Conservation (phyloP, 1,140 invertebrate species). For the Bombus cullumanus region DNA sequence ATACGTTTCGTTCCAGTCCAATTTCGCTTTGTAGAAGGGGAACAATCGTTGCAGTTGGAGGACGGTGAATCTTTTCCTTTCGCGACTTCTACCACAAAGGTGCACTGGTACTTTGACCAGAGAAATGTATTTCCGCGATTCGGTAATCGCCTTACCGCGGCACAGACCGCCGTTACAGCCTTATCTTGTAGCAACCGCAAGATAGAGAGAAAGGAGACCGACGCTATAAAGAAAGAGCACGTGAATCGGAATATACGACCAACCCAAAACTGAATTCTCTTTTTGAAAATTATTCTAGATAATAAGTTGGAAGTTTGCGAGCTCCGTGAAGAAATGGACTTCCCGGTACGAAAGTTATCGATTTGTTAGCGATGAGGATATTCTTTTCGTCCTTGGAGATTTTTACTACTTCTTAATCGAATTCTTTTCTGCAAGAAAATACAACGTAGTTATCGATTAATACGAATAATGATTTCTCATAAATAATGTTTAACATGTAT, state of each 20-base stretch:
- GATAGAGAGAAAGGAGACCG: constrained; percentile 34
- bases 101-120: constrained; percentile 30
- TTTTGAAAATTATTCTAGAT: background rate
- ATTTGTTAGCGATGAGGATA: background rate
- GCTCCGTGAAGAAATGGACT: background rate
- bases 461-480: no score
- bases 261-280: background rate
- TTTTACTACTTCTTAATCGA: background rate
- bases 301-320: background rate
- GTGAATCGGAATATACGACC: background rate
- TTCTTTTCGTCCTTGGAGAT: background rate
- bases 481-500: no score
- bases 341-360: background rate
- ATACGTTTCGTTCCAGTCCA: background rate
- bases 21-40: background rate
- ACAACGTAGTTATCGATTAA: no score
- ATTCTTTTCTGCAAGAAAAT: background rate
- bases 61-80: constrained; percentile 13
- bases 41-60: background rate
- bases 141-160: constrained; percentile 60
- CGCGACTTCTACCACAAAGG: background rate
- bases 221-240: background rate
- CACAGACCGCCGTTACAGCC: constrained; percentile 39
- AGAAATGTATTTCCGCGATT: constrained; percentile 56
- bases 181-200: constrained; percentile 52